These are phyloP conservation scores for Aphaenogaster floridana DNA, from an alignment of 1,140 invertebrate genomes.

Conservation along the genomic window DNA sequence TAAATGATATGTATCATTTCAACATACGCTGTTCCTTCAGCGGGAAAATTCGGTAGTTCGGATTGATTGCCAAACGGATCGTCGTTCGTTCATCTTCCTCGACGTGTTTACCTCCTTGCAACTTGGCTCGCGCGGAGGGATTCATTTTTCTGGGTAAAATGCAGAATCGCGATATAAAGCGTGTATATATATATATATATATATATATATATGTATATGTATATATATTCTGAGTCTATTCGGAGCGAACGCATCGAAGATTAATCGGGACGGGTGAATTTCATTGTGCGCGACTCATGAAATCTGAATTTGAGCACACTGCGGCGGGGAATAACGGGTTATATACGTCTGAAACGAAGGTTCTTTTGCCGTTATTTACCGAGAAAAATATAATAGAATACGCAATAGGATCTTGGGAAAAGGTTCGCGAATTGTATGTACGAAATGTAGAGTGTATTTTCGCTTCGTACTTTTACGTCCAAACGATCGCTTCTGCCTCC, in stretches of 20 bases:
- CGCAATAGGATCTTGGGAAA: background rate
- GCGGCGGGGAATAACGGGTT: background rate
- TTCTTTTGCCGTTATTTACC: conserved; percentile 2
- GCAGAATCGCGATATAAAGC: background rate
- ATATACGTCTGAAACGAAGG: background rate
- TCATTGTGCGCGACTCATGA: background rate
- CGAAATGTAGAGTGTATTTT: background rate
- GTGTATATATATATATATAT: too few relatives aligned
- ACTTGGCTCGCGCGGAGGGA: conserved; percentile 3
- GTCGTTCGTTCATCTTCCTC: conserved; percentile 1
- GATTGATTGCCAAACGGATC: conserved; percentile 3
- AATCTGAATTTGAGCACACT: conserved; percentile 4
- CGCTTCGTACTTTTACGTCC: conserved; percentile 4
- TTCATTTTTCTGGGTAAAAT: conserved; percentile 16
- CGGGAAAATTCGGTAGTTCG: background rate
- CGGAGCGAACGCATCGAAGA: conserved; percentile 6
- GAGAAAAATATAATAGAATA: conserved; percentile 13
- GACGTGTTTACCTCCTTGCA: background rate
- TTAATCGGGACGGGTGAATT: conserved; percentile 4
- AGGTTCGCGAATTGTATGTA: background rate
- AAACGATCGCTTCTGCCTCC: background rate
- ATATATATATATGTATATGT: too few relatives aligned
- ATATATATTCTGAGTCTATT: background rate
- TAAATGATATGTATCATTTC: background rate
- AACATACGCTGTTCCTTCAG: background rate